phyloP scores from a whole-genome alignment of 2,888 invertebrate genomes.

The Temnothorax ravouxi region DNA sequence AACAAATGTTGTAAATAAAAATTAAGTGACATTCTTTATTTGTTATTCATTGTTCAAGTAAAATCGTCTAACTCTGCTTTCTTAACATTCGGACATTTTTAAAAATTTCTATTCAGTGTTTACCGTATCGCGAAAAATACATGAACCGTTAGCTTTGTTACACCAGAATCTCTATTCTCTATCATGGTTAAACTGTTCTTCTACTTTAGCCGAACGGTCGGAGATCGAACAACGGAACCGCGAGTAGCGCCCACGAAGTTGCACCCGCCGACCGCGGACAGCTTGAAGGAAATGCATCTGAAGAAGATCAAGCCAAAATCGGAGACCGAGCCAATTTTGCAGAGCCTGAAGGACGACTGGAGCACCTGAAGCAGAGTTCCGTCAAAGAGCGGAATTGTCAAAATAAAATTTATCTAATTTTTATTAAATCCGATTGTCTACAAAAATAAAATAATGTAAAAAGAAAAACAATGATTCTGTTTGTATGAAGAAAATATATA shows the following conservation, averaged over 20 bases:
- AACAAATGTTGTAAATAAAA: neutral
- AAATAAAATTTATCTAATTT: constrained; percentile 35
- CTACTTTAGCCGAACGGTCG: constrained; percentile 82
- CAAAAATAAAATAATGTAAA: constrained; percentile 30
- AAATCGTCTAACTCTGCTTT: neutral
- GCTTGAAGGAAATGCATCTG: constrained; percentile 83
- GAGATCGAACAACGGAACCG: constrained; percentile 85
- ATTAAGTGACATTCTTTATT: neutral
- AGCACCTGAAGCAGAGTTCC: constrained; percentile 82
- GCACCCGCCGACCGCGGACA: constrained; percentile 77
- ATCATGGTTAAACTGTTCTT: constrained; percentile 68
- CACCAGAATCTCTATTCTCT: constrained; percentile 54
- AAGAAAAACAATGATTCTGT: constrained; percentile 23
- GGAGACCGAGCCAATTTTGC: constrained; percentile 83
- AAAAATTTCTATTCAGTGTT: neutral
- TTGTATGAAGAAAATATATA: constrained; percentile 19
- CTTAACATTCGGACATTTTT: neutral
- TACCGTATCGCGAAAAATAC: neutral
- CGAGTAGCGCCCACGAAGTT: constrained; percentile 83
- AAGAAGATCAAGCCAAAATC: constrained; percentile 84
- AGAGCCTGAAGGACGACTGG: constrained; percentile 83
- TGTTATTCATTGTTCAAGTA: neutral
- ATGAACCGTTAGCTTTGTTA: neutral
- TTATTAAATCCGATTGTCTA: constrained; percentile 28
- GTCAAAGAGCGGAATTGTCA: constrained; percentile 77